phyloP scores from a whole-genome alignment of 2,888 invertebrate species.

The Eugnorisma glareosa region DNA sequence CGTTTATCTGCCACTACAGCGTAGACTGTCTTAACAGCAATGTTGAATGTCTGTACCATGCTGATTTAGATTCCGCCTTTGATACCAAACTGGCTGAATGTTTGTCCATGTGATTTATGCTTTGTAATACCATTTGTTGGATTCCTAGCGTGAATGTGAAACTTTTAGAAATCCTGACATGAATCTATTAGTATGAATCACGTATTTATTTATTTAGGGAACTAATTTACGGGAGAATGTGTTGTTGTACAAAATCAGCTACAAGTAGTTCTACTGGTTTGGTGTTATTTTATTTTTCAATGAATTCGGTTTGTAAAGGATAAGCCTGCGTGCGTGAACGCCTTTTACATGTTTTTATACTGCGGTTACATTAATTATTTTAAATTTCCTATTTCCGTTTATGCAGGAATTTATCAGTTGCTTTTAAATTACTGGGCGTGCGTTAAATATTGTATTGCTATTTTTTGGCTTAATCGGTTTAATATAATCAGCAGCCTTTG shows the following conservation, averaged over 20 bases:
- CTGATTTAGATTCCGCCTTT: conserved; percentile 62
- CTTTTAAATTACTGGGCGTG: conserved; percentile 11
- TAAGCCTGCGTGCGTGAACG: conserved; percentile 35
- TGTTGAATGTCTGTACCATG: conserved; percentile 44
- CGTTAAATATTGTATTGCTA: background rate
- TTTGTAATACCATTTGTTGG: conserved; percentile 45
- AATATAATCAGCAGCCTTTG: background rate
- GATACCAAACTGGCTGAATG: conserved; percentile 51
- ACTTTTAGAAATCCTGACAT: conserved; percentile 36
- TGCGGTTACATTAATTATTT: conserved; percentile 37
- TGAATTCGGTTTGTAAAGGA: conserved; percentile 13
- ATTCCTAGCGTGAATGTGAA: conserved; percentile 44
- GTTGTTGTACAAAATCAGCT: conserved; percentile 36
- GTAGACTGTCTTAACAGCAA: conserved; percentile 36
- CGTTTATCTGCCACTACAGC: conserved; percentile 45
- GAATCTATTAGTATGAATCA: conserved; percentile 34
- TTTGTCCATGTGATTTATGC: conserved; percentile 63
- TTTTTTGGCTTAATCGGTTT: background rate
- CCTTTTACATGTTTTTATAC: conserved; percentile 55
- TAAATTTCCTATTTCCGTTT: conserved; percentile 44
- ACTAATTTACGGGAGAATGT: conserved; percentile 24
- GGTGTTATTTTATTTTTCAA: conserved; percentile 36
- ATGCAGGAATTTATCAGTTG: conserved; percentile 10
- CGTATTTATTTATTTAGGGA: conserved; percentile 38
- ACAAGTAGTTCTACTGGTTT: conserved; percentile 23